Percentiles rank a stretch among this genome's conserved stretches.
Conservation (phyloP, 2,888 invertebrate species). For the Sarcophaga subvicina region DNA sequence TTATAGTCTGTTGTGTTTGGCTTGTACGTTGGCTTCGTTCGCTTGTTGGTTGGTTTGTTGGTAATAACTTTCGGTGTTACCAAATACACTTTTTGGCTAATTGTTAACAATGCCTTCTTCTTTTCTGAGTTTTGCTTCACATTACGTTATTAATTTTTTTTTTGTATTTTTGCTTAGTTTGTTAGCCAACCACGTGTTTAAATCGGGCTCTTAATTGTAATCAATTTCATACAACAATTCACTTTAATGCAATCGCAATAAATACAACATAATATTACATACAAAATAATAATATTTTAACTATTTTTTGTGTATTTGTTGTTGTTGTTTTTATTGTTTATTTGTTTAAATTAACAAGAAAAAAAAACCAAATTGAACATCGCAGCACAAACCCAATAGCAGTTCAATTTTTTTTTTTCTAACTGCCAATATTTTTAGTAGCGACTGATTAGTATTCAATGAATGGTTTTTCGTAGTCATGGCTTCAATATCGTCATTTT, state of each 20-base stretch:
- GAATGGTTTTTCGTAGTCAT: slow-evolving; percentile 40
- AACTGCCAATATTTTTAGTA: slow-evolving; percentile 33
- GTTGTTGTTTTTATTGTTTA: slow-evolving; percentile 24
- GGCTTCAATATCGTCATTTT: slow-evolving; percentile 38
- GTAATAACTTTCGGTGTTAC: slow-evolving; percentile 21
- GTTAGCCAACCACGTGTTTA: slow-evolving; percentile 57
- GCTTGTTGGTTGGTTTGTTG: background rate
- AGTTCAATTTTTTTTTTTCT: background rate
- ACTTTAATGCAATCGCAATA: slow-evolving; percentile 35
- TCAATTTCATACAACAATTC: slow-evolving; percentile 8
- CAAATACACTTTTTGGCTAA: slow-evolving; percentile 41
- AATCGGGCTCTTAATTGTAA: slow-evolving; percentile 23
- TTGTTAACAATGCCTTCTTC: slow-evolving; percentile 40
- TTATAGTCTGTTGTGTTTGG: slow-evolving; percentile 12
- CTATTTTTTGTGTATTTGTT: background rate
- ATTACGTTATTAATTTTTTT: background rate
- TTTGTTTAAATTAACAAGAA: slow-evolving; percentile 47
- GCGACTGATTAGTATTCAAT: slow-evolving; percentile 51
- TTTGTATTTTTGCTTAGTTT: slow-evolving; percentile 18
- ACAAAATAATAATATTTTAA: slow-evolving; percentile 12
- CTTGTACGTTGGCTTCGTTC: background rate
- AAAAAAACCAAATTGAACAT: background rate
- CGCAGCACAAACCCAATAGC: background rate
- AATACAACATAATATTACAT: slow-evolving; percentile 41
- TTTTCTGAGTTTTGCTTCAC: background rate